A percentile compares a stretch with the other conserved stretches of the same genome.
Evolutionary conservation across 2,888 invertebrate species (phyloP).

Genomic region (Oxyteleia sp.): DNA sequence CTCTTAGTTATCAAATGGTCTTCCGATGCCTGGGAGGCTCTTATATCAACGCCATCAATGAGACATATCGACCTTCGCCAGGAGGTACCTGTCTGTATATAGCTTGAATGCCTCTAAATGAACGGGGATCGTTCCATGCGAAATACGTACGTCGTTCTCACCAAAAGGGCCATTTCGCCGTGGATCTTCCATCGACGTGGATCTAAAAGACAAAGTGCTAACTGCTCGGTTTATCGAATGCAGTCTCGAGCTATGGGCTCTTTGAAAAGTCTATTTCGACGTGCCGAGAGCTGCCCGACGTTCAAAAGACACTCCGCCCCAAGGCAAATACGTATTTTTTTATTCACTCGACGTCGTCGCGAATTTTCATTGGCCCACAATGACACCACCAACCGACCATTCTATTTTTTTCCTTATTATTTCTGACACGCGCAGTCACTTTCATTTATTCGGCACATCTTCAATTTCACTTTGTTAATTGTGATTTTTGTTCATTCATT

Average conservation of each 20-base stretch:
- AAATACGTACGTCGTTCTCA: conserved; percentile 71
- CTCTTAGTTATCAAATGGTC: no score
- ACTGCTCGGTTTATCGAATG: conserved; percentile 63
- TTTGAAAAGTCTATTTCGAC: conserved; percentile 65
- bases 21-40: no score
- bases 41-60: no score
- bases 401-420: not conserved
- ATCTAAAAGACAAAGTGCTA: conserved; percentile 72
- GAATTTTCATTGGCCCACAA: conserved; percentile 69
- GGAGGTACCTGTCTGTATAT: no score
- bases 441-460: no score
- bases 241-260: conserved; percentile 54
- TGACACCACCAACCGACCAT: conserved; percentile 33
- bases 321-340: conserved; percentile 73
- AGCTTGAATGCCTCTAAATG: no score
- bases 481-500: no score
- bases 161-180: conserved; percentile 69
- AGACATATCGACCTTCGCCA: no score
- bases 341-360: conserved; percentile 69
- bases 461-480: no score
- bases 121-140: no score
- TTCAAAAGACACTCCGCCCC: conserved; percentile 69
- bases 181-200: conserved; percentile 64
- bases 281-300: conserved; percentile 63
- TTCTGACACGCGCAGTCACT: not conserved